These are phyloP conservation scores for Lepidurus packardi DNA, from an alignment of 1,140 invertebrate genomes.

Conservation along the genomic window DNA sequence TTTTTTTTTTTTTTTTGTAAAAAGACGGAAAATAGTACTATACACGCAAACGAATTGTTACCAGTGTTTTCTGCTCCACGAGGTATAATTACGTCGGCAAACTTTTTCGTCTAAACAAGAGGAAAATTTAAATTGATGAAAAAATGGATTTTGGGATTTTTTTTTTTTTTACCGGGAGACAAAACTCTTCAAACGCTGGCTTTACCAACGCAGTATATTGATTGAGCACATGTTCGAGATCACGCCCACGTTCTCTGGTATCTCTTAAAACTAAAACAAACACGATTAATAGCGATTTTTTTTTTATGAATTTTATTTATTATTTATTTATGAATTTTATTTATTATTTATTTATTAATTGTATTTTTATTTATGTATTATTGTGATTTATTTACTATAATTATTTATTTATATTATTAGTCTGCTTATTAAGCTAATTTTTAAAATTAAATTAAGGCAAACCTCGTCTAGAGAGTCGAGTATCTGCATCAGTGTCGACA, in stretches of 20 bases:
- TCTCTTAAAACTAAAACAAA: constrained; percentile 74
- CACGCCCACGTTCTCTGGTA: constrained; percentile 85
- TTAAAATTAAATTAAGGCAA: constrained; percentile 36
- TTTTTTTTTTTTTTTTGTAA: too few species aligned
- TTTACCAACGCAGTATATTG: constrained; percentile 98
- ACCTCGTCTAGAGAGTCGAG: constrained; percentile 89
- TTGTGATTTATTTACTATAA: constrained; percentile 19
- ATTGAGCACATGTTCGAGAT: constrained; percentile 87
- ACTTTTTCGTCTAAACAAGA: constrained; percentile 77
- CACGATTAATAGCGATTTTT: background rate
- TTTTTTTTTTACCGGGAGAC: constrained; percentile 89
- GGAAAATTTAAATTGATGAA: background rate
- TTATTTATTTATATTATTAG: constrained; percentile 28
- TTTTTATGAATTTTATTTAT: background rate
- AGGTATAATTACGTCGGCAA: constrained; percentile 98
- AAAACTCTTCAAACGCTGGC: constrained; percentile 99
- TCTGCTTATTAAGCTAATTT: constrained; percentile 23
- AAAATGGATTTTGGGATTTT: too few species aligned
- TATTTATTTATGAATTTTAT: too few species aligned
- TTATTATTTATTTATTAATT: constrained; percentile 14
- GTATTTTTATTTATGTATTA: too few species aligned
- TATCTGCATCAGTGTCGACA: constrained; percentile 98
- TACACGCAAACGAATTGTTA: constrained; percentile 47
- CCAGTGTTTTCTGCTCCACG: constrained; percentile 92
- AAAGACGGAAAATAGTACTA: background rate